Evolutionary conservation across 2,113 vertebrate species (phyloP).

Genomic region (Microcebus ravelobensis): DNA sequence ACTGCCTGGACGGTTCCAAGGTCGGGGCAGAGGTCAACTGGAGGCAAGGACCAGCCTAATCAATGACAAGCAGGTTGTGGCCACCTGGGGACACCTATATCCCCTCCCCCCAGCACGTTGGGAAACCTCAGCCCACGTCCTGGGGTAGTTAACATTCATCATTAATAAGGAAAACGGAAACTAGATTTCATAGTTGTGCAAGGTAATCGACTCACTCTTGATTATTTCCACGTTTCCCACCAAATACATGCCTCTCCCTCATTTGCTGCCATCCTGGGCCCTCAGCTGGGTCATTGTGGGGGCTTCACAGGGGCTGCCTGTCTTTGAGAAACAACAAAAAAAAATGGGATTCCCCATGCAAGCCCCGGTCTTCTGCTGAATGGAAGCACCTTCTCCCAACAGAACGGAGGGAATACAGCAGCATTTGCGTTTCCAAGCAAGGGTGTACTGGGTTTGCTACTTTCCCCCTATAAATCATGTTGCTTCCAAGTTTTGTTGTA

Average conservation of each 20-base stretch:
- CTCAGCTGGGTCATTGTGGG: background rate
- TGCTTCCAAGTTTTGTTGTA: background rate
- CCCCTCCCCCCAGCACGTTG: background rate
- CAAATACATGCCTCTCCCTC: background rate
- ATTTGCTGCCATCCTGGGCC: background rate
- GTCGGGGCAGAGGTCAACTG: background rate
- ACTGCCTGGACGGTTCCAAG: background rate
- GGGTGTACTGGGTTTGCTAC: background rate
- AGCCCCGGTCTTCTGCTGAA: background rate
- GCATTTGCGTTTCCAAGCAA: background rate
- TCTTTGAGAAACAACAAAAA: background rate
- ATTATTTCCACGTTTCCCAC: constrained; percentile 16
- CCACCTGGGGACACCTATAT: background rate
- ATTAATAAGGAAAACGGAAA: constrained; percentile 27
- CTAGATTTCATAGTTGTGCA: background rate
- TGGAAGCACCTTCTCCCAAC: background rate
- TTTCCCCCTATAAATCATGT: background rate
- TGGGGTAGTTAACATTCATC: constrained; percentile 40
- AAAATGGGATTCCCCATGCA: background rate
- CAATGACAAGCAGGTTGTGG: background rate
- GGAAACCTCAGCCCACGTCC: background rate
- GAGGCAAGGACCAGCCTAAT: background rate
- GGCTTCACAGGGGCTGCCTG: background rate
- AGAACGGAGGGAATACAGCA: too few species aligned
- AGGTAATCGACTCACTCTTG: constrained; percentile 5